Base-by-base conservation (phyloP, 2,888 invertebrate genomes). In the Morpho deidamia region DNA sequence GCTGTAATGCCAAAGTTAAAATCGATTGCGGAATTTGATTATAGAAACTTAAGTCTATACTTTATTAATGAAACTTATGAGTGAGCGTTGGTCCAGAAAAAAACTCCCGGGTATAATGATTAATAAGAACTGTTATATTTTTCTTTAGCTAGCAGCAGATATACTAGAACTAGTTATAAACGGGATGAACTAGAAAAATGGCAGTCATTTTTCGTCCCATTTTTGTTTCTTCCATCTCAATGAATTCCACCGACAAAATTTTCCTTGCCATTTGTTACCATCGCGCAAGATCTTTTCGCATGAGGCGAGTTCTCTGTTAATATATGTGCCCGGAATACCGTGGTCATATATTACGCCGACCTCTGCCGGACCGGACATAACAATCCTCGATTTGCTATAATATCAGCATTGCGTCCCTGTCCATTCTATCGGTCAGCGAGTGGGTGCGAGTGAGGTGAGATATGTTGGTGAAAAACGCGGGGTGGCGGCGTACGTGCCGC, bases 301-400 rank as follows among this genome's bases (percentile, higher is more conserved):
- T 86, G 88, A 89, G 83, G 81, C 87, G 87, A 88, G 87, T 87
- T 86, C 81, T 78, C 82, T 76, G 88, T 88, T 90, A 90, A 90
- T 90, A 90, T 90, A 90, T 90, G 87, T 87, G 87, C 83, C 86
- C 84, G 86, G 88, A 90, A 90, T 90, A 86, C 89, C 88, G 85
- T 85, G 86, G 89, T 86, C 88, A 87, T 90, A 90, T 90, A 90
- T 90, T 90, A 89, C 82, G 76, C 81, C 87, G 88, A 88, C 90
- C 90, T 90, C 88, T 83, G 87, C 81, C 86, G 84, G 87, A 86
- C 90, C 85, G 89, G 90, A 89, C 90, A 90, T 89, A 90, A 90
- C 88, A 88, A 87, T 89, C 86, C 88, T 87, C 90, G 90, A 90
- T 90, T 90, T 90, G 90, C 88, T 89, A 89, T 90, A 90, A 89